phyloP scores from a whole-genome alignment of 2,113 vertebrate species.

The Takifugu flavidus region DNA sequence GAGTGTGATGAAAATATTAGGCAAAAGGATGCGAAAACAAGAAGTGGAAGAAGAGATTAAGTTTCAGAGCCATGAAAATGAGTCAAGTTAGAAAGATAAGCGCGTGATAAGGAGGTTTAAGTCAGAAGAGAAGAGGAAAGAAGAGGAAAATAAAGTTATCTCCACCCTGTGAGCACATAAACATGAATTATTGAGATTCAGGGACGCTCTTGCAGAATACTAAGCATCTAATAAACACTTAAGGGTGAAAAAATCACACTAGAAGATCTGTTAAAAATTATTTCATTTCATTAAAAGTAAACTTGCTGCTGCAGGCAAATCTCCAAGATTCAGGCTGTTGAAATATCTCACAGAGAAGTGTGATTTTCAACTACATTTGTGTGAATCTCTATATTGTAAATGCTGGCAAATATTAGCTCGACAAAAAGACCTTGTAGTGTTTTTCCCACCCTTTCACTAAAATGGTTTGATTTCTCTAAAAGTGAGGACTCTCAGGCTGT shows the following conservation, averaged over 20 bases:
- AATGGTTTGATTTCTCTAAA: slow-evolving; percentile 52
- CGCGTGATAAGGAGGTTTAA: slow-evolving; percentile 16
- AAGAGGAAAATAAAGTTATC: slow-evolving; percentile 60
- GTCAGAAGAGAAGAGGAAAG: slow-evolving; percentile 36
- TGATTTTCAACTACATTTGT: slow-evolving; percentile 25
- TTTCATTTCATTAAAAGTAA: slow-evolving; percentile 59
- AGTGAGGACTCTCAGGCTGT: slow-evolving; percentile 64
- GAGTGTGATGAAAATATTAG: slow-evolving; percentile 10
- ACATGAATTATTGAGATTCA: slow-evolving; percentile 62
- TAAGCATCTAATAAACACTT: slow-evolving; percentile 69
- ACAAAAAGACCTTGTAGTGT: slow-evolving; percentile 44
- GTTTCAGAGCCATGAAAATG: slow-evolving; percentile 3
- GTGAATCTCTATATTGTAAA: slow-evolving; percentile 31
- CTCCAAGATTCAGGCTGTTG: slow-evolving; percentile 33
- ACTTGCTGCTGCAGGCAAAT: slow-evolving; percentile 54
- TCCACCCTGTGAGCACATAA: slow-evolving; percentile 57
- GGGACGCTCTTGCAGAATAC: slow-evolving; percentile 59
- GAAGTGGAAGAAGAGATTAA: slow-evolving; percentile 2
- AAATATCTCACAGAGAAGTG: slow-evolving; percentile 47
- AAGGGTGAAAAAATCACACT: slow-evolving; percentile 67
- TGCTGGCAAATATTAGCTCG: slow-evolving; percentile 38
- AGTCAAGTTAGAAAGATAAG: slow-evolving; percentile 12
- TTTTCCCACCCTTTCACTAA: slow-evolving; percentile 60
- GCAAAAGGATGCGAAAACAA: background rate
- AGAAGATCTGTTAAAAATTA: slow-evolving; percentile 53